These are phyloP conservation scores for Drosophila biarmipes DNA, from an alignment of 1,140 invertebrate genomes.

Conservation along the genomic window DNA sequence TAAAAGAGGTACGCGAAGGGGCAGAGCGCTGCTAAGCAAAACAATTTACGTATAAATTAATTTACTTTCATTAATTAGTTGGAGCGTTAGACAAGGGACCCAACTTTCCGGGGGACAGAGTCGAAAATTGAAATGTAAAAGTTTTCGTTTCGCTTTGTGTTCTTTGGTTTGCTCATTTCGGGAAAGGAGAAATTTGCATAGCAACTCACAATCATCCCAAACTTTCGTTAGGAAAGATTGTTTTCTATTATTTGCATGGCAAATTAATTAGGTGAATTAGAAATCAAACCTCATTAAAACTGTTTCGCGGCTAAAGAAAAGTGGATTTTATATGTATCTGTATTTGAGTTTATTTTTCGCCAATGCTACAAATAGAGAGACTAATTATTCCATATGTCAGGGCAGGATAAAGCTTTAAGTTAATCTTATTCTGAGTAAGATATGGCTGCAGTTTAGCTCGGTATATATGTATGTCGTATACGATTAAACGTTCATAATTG, in stretches of 20 bases:
- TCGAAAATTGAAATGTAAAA: conserved; percentile 69
- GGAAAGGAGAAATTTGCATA: conserved; percentile 61
- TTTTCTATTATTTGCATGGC: conserved; percentile 41
- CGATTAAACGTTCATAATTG: no score
- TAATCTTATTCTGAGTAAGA: no score
- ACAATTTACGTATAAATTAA: conserved; percentile 79
- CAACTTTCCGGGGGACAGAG: conserved; percentile 48
- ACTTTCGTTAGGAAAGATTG: neutral
- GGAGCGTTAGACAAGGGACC: conserved; percentile 54
- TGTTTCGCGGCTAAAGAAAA: neutral
- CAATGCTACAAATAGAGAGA: no score
- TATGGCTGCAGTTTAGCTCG: no score
- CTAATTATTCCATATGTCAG: no score
- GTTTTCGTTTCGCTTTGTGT: conserved; percentile 52
- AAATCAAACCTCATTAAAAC: conserved; percentile 19
- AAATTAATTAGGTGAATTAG: conserved; percentile 29
- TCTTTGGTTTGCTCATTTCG: conserved; percentile 31
- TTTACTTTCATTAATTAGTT: conserved; percentile 78
- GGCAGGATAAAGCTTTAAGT: no score
- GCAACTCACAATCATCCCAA: conserved; percentile 32
- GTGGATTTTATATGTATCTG: neutral
- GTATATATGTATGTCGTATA: no score
- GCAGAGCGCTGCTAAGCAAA: conserved; percentile 64
- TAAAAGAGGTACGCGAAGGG: conserved; percentile 9
- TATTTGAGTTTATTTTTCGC: no score